Percentiles rank a stretch among this genome's conserved stretches.
Conservation (phyloP, 2,797 vertebrate species). For the Sardinella longiceps region DNA sequence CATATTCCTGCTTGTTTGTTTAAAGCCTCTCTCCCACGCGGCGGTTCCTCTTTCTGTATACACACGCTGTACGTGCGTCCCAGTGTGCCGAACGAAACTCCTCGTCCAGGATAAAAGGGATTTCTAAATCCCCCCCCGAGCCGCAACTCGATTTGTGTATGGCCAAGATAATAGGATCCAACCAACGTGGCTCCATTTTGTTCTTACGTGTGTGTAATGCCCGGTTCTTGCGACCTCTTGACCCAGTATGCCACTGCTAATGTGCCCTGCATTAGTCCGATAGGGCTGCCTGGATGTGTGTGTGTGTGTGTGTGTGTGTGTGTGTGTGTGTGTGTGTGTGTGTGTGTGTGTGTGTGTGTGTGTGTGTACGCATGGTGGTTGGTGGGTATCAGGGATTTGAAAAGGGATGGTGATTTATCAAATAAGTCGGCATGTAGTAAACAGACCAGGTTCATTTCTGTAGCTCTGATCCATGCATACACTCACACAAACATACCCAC, state of each 20-base stretch:
- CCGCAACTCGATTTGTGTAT: not conserved
- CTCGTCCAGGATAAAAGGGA: not conserved
- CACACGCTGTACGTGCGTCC: not conserved
- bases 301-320: too few relatives aligned
- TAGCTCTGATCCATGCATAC: not conserved
- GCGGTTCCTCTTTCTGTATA: too few relatives aligned
- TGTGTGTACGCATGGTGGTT: too few relatives aligned
- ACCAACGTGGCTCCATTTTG: not conserved
- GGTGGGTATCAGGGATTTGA: too few relatives aligned
- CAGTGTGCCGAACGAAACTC: not conserved
- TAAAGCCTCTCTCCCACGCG: not conserved
- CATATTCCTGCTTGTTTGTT: not conserved
- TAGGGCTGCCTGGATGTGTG: too few relatives aligned
- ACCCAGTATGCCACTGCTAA: not conserved
- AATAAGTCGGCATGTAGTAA: too few relatives aligned
- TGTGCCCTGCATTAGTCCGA: not conserved
- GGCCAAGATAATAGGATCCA: not conserved
- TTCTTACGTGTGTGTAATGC: not conserved
- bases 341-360: too few relatives aligned
- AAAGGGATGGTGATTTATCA: too few relatives aligned
- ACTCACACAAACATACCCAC: not conserved
- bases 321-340: too few relatives aligned
- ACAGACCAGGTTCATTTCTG: too few relatives aligned
- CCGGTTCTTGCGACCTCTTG: not conserved
- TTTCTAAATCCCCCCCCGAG: not conserved